A percentile compares a stretch with the other conserved stretches of the same genome.
Conservation (phyloP, 2,888 invertebrate species). For the Andrena camellia region DNA sequence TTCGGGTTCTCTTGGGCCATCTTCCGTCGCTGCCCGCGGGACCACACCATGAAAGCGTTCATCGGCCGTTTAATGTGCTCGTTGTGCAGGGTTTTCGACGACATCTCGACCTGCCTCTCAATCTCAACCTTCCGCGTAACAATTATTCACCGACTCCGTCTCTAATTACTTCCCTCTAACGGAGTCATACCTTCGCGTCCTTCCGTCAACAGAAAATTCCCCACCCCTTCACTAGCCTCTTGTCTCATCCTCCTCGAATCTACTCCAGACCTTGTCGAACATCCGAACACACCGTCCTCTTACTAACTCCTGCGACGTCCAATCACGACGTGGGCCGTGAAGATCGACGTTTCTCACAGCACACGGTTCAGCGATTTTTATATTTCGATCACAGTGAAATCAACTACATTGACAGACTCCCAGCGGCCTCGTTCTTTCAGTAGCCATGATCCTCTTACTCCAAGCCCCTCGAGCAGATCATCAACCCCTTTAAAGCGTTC, state of each 20-base stretch:
- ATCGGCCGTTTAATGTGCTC: conserved; percentile 97
- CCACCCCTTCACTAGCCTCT: neutral
- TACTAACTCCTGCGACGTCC: neutral
- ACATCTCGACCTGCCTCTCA: conserved; percentile 72
- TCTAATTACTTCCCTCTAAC: conserved; percentile 12
- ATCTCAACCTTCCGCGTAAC: neutral
- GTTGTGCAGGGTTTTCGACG: conserved; percentile 85
- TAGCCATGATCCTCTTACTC: too few species aligned
- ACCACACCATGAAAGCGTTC: conserved; percentile 99
- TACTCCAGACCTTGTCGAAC: neutral
- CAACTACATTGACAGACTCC: neutral
- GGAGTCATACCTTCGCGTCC: neutral
- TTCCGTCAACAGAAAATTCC: neutral
- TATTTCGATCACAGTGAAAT: neutral
- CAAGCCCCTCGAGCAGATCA: too few species aligned
- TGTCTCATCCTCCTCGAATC: neutral
- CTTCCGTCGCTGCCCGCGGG: conserved; percentile 93
- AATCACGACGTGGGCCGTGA: conserved; percentile 39
- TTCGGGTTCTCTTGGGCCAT: conserved; percentile 98
- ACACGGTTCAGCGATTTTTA: neutral
- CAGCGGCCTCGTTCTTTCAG: neutral
- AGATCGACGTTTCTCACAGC: conserved; percentile 5
- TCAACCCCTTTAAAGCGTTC: too few species aligned
- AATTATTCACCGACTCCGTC: neutral
- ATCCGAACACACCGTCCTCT: conserved; percentile 9